These are phyloP conservation scores for Pedetes capensis DNA, from an alignment of 2,113 vertebrate genomes.

Conservation along the genomic window DNA sequence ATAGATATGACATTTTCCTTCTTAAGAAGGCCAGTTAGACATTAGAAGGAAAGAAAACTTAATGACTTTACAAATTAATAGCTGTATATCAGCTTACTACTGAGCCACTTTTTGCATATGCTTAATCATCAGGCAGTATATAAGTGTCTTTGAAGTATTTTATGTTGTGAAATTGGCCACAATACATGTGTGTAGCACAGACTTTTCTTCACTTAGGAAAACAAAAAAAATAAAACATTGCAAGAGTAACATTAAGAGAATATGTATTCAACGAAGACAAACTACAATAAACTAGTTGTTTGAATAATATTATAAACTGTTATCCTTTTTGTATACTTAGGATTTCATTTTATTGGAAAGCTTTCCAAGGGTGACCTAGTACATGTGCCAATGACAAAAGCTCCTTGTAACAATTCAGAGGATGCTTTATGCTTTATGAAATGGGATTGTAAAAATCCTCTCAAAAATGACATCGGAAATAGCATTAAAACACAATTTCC, in stretches of 20 bases:
- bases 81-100: background rate
- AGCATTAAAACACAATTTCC: conserved; percentile 85
- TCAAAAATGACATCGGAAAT: conserved; percentile 85
- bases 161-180: background rate
- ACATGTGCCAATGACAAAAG: conserved; percentile 80
- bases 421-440: conserved; percentile 83
- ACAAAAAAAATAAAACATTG: background rate
- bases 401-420: conserved; percentile 81
- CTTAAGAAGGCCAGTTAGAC: background rate
- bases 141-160: background rate
- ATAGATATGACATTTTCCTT: background rate
- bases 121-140: background rate
- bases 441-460: conserved; percentile 84
- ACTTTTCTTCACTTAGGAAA: background rate
- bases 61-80: background rate
- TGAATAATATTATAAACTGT: conserved; percentile 40
- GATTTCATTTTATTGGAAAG: conserved; percentile 64
- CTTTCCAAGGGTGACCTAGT: conserved; percentile 74
- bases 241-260: background rate
- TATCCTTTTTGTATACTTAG: conserved; percentile 37
- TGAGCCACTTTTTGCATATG: background rate
- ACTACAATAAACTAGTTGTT: background rate
- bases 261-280: conserved; percentile 8
- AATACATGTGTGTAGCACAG: background rate
- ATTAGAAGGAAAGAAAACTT: background rate